Conservation (phyloP, 2,113 vertebrate genomes). For the Centropus unirufus region DNA sequence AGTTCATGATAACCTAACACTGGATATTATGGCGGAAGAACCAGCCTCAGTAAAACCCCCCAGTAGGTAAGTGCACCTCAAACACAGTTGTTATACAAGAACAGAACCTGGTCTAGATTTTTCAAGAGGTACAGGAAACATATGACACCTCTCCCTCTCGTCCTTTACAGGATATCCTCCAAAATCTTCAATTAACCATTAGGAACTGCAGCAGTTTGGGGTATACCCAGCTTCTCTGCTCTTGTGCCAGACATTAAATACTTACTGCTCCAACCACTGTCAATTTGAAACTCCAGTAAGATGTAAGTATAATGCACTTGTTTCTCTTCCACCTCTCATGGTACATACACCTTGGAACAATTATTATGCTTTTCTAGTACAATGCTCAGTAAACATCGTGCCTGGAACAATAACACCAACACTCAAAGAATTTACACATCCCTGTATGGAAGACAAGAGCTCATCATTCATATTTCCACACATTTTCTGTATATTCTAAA, state of each 20-base stretch:
- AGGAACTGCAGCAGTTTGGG: not conserved
- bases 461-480: not conserved
- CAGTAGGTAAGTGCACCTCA: not conserved
- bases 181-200: not conserved
- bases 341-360: not conserved
- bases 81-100: not conserved
- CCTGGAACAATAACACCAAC: not conserved
- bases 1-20: not conserved
- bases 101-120: not conserved
- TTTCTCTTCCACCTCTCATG: not conserved
- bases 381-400: rapidly evolving
- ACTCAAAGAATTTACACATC: not conserved
- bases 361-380: not conserved
- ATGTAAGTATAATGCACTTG: not conserved
- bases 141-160: not conserved
- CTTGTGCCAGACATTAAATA: not conserved
- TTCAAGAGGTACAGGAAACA: not conserved
- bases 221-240: not conserved
- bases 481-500: not conserved
- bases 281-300: not conserved
- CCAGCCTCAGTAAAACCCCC: not conserved
- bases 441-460: not conserved
- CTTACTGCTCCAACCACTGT: not conserved
- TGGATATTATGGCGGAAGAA: not conserved
- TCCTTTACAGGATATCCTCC: not conserved